Conservation (phyloP, 2,888 invertebrate genomes). For the Lithodes maja region DNA sequence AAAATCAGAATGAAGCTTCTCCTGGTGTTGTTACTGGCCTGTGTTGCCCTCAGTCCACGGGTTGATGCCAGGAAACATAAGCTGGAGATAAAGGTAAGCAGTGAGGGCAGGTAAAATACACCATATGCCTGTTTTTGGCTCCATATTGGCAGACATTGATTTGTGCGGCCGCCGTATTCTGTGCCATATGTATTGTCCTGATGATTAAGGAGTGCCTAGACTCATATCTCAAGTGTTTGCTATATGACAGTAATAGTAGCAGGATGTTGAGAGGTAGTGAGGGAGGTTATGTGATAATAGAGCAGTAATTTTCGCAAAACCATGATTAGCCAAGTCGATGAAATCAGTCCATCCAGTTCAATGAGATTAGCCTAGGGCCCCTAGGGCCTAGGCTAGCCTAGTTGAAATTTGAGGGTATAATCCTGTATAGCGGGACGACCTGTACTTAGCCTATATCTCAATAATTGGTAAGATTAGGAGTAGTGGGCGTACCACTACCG, state of each 20-base stretch:
- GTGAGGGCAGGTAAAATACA: neutral
- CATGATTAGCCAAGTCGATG: no score
- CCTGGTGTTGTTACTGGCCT: neutral
- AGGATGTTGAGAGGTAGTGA: neutral
- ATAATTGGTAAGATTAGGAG: no score
- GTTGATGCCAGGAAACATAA: slow-evolving; percentile 50
- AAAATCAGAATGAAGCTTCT: neutral
- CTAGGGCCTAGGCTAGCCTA: no score
- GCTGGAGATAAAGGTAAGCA: slow-evolving; percentile 42
- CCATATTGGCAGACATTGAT: neutral
- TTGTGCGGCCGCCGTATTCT: neutral
- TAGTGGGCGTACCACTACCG: no score
- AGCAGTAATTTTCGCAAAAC: no score
- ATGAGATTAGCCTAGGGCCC: no score
- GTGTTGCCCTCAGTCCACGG: neutral
- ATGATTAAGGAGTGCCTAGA: neutral
- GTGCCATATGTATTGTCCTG: neutral
- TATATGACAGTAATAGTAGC: neutral
- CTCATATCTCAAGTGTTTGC: neutral
- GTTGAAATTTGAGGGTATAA: no score
- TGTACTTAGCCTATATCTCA: no score
- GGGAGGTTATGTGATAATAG: neutral
- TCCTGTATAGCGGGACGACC: no score
- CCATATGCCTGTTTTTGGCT: neutral
- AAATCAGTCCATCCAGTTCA: no score